Base-by-base conservation (phyloP, 2,113 vertebrate species). In the Hypocryptadius cinnamomeus region DNA sequence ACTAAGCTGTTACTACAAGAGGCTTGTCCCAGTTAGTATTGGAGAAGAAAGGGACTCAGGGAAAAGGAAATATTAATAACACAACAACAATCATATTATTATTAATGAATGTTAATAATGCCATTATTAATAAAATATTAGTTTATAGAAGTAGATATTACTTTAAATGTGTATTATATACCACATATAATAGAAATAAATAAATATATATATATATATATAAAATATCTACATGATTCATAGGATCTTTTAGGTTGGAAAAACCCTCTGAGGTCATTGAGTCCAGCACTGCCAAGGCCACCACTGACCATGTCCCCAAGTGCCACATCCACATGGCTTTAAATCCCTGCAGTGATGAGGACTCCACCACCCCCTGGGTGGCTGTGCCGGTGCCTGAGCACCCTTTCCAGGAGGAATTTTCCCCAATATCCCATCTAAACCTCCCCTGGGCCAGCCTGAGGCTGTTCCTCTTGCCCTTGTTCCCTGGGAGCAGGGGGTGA, bases 191-290 rank as follows among this genome's bases (percentile, higher is more conserved):
- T 71, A 21, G 15, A 40, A 22, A 50, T 35, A 45, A 28, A 16
- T 18, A 40, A 22, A 50, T 35, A 45, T 33, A 16, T 18, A 10
- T 4, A 8, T 14, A 51, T 9, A 12, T 30, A 30, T 18, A 28
- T 50, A 18, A 10, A n/a, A 16, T 5, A 25, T 14, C 19, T 27
- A 2, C 0, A 0, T 27, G 22, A 15, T 54, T 24, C 10, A 9
- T 16, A n/a, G 50, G 11, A 13, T 35, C 14, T 48, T 57, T 63
- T 7, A 42, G 17, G 30, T 3, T 79, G 48, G 65, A n/a, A 47
- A 86, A 60, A 4, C 39, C 48, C n/a, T 63, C 56, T 24, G 2
- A 47, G n/a, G 1, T 9, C n/a, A 17, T 9, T 0, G 3, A 35
- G 42, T 25, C 65, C 40, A 21, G 25, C 37, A 15, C 27, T 51